Conservation (phyloP, 2,797 vertebrate genomes). For the Chrysocyon brachyurus region DNA sequence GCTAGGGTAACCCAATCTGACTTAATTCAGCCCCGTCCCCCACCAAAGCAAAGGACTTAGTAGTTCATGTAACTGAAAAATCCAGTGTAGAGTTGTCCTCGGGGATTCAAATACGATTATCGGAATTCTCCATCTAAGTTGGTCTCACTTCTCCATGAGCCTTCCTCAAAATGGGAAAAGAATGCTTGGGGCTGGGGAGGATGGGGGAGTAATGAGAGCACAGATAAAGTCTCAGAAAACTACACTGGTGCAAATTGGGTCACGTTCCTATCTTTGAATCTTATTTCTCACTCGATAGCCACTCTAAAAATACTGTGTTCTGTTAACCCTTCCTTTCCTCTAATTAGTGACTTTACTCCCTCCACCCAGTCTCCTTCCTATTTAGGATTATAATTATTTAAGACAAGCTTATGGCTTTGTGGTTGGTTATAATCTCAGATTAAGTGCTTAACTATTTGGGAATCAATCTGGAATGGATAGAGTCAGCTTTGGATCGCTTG, state of each 20-base stretch:
- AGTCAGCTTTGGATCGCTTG: neutral
- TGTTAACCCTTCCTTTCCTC: slow-evolving; percentile 63
- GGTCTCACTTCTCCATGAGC: neutral
- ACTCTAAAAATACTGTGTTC: slow-evolving; percentile 79
- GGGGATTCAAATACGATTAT: neutral
- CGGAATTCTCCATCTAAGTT: neutral
- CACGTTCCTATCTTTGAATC: neutral
- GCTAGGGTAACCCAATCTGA: neutral
- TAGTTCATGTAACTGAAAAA: neutral
- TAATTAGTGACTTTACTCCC: neutral
- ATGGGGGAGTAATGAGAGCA: neutral
- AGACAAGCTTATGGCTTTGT: neutral
- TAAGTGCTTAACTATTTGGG: neutral
- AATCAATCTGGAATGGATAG: neutral
- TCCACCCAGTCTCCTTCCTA: neutral
- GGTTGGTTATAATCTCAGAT: neutral
- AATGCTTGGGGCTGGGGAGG: neutral
- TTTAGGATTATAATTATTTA: neutral
- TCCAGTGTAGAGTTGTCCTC: neutral
- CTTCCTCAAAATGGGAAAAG: neutral
- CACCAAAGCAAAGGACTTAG: neutral
- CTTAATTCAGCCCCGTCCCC: neutral
- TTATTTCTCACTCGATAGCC: neutral
- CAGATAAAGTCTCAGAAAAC: neutral
- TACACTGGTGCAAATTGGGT: neutral